Conservation (phyloP, 1,140 invertebrate genomes). For the Heliconius congener region DNA sequence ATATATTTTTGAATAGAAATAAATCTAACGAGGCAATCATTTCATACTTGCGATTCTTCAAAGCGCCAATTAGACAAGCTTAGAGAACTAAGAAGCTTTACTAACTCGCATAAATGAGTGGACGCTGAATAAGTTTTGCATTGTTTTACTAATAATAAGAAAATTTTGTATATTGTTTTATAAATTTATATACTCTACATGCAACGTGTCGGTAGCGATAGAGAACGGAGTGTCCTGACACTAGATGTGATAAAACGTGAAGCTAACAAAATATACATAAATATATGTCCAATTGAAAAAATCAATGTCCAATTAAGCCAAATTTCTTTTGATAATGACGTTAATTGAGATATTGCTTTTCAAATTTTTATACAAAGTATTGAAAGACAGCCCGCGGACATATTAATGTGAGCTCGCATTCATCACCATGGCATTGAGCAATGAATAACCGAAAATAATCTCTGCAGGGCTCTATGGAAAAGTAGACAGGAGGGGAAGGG, state of each 20-base stretch:
- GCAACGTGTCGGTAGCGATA: too few species aligned
- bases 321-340: background rate
- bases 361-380: constrained; percentile 11
- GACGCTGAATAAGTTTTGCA: background rate
- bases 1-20: constrained; percentile 10
- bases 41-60: constrained; percentile 37
- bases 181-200: too few species aligned
- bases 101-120: background rate
- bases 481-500: constrained; percentile 40
- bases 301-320: background rate
- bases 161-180: too few species aligned
- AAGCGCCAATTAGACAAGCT: constrained; percentile 56
- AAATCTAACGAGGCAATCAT: constrained; percentile 38
- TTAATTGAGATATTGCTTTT: constrained; percentile 1
- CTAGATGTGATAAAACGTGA: background rate
- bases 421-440: constrained; percentile 70
- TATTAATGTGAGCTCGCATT: constrained; percentile 68
- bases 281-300: background rate
- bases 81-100: constrained; percentile 51
- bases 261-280: background rate
- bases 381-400: constrained; percentile 53
- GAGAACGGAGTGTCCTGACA: background rate
- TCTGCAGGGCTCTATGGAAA: constrained; percentile 56
- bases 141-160: background rate
- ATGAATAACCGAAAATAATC: constrained; percentile 73